Percentiles rank a stretch among this genome's conserved stretches.
phyloP scores from a whole-genome alignment of 2,888 invertebrate species.

The Metallyticus violacea region DNA sequence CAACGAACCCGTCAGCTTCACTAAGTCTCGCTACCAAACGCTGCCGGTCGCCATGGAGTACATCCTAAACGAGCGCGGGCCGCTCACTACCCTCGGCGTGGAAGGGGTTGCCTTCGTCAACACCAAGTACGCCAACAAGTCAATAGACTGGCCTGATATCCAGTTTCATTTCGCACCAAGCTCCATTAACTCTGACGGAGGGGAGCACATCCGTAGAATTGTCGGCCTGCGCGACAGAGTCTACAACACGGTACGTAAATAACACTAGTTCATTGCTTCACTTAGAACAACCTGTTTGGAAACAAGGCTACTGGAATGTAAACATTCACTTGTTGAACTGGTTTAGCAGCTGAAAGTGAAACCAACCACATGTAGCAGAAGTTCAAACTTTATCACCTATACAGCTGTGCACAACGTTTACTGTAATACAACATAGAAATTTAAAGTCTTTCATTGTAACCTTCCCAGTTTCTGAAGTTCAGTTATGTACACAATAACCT shows the following conservation, averaged over 20 bases:
- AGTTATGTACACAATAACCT: too few species aligned
- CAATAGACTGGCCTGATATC: constrained; percentile 77
- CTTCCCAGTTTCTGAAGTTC: too few species aligned
- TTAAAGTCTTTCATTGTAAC: too few species aligned
- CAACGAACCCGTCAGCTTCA: constrained; percentile 76
- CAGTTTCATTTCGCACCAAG: constrained; percentile 86
- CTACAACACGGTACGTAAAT: constrained; percentile 61
- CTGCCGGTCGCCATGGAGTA: constrained; percentile 77
- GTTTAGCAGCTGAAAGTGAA: too few species aligned
- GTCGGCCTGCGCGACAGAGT: constrained; percentile 73
- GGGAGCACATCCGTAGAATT: constrained; percentile 74
- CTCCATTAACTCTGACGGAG: constrained; percentile 78
- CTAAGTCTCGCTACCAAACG: constrained; percentile 72
- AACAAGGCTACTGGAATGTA: too few species aligned
- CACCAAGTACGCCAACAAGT: constrained; percentile 77
- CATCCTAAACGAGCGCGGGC: constrained; percentile 75
- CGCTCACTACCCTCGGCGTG: constrained; percentile 76
- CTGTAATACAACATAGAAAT: too few species aligned
- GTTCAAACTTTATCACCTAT: too few species aligned
- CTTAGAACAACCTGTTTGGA: too few species aligned
- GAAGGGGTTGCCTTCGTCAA: constrained; percentile 87
- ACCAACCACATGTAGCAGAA: too few species aligned
- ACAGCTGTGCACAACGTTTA: too few species aligned
- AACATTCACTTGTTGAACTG: too few species aligned
- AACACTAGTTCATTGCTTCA: too few species aligned